Percentiles rank a stretch among this genome's conserved stretches.
These are phyloP conservation scores for Babyrousa celebensis DNA, from an alignment of 2,797 vertebrate species.

Conservation along the genomic window DNA sequence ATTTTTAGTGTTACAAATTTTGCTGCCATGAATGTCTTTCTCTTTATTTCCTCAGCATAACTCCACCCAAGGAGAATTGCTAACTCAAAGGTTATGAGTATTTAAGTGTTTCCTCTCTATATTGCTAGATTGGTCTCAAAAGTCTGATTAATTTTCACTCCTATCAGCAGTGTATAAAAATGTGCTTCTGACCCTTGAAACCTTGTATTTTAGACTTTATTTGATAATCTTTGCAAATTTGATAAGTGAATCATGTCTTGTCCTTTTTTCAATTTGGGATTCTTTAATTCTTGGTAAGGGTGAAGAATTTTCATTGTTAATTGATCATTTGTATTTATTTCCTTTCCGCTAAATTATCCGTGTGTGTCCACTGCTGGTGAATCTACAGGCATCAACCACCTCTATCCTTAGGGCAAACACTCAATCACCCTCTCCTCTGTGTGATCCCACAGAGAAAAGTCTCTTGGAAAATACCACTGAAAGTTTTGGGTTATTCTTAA, in stretches of 20 bases:
- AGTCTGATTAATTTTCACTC: background rate
- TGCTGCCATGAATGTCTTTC: no score
- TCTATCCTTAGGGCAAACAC: background rate
- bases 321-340: background rate
- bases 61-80: background rate
- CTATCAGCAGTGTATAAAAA: background rate
- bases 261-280: conserved; percentile 48
- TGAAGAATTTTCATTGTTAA: conserved; percentile 32
- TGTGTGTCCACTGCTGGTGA: fast-evolving
- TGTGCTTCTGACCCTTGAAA: background rate
- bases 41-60: background rate
- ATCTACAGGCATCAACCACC: background rate
- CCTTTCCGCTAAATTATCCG: background rate
- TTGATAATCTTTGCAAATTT: conserved; percentile 51
- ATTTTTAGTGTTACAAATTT: no score
- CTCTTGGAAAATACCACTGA: background rate
- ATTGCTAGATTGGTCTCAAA: conserved; percentile 32
- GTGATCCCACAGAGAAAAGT: background rate
- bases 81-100: background rate
- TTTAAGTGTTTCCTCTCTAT: background rate
- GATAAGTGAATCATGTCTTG: conserved; percentile 22
- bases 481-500: background rate
- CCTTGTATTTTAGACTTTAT: conserved; percentile 1
- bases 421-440: background rate
- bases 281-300: conserved; percentile 34